Evolutionary conservation across 2,888 invertebrate species (phyloP).

Genomic region (Mythimna pallens): DNA sequence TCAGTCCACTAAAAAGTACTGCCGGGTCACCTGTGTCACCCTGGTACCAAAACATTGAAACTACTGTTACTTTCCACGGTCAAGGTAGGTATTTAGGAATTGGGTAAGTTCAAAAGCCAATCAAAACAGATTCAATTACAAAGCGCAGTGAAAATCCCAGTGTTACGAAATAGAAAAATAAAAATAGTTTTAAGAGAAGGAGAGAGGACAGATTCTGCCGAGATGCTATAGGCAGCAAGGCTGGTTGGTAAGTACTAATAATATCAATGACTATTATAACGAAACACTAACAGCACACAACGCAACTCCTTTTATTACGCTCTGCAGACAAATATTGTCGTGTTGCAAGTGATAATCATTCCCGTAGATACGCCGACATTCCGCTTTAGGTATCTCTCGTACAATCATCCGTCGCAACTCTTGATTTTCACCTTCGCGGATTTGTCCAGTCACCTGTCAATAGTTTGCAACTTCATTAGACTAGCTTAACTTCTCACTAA

Average conservation of each 20-base stretch:
- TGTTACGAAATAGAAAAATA: not conserved
- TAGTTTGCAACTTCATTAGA: conserved; percentile 16
- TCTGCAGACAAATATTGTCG: conserved; percentile 85
- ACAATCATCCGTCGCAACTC: conserved; percentile 87
- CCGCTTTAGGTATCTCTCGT: conserved; percentile 73
- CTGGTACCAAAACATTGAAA: conserved; percentile 71
- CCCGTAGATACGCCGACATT: conserved; percentile 82
- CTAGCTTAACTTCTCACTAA: conserved; percentile 11
- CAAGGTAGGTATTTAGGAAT: conserved; percentile 29
- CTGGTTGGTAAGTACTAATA: not conserved
- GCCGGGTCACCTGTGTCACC: conserved; percentile 88
- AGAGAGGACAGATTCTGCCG: not conserved
- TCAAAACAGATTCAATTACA: not conserved
- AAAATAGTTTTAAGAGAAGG: not conserved
- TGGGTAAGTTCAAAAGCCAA: not conserved
- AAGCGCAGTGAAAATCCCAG: not conserved
- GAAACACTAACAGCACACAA: conserved; percentile 82
- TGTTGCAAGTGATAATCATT: conserved; percentile 85
- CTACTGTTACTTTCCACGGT: conserved; percentile 47
- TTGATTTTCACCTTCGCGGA: conserved; percentile 85
- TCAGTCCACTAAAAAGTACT: conserved; percentile 84
- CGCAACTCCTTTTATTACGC: conserved; percentile 82
- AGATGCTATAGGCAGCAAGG: not conserved
- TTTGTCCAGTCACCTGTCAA: conserved; percentile 82
- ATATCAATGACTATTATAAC: not conserved